Base-by-base conservation (phyloP, 2,797 vertebrate species). In the Stomatorhinus walkeri region DNA sequence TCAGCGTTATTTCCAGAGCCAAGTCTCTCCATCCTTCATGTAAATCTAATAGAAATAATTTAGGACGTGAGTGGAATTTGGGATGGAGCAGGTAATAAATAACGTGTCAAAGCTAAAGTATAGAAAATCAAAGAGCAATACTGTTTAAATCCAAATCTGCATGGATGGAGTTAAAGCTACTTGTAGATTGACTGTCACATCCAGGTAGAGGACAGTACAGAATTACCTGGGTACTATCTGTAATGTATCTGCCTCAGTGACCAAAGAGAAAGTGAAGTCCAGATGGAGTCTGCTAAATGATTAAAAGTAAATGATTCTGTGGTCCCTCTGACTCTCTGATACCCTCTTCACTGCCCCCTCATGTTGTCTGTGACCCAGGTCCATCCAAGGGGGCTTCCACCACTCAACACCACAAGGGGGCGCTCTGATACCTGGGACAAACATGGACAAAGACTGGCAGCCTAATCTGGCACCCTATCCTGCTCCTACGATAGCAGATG, bases 1-100 rank as follows among this genome's bases (percentile, higher is more conserved):
- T 79, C 90, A 84, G 64, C 89, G 89, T 90, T 91, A 90, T 91
- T 91, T 89, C 89, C 89, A 81, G 90, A 83, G 87, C 24, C 49
- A 61, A 79, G 72, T 87, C 85, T 59, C 61, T 54, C 61, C 84
- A 81, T 81, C 87, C 32, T 43, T 49, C 32, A 36, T 59, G 64
- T 64, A 40, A 88, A 76, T 89, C 86, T 88, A 43, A 40, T 61
- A 89, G 84, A 72, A 64, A 52, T 28, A 24, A 68, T 81, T 84
- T 46, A 68, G 88, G 89, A 87, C 72, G 87, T 81, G 19, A 19
- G 76, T 46, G 76, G 76, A 19, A 81, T 81, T 46, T 81, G 40
- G 76, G 40, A 79, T 2, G 16, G 14, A 19, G 72, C 14, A 43
- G 40, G 36, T 46, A 19, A 46, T 81, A 81, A 81, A 46, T 81